These are phyloP conservation scores for Onchidella celtica DNA, from an alignment of 2,888 invertebrate genomes.

Conservation along the genomic window DNA sequence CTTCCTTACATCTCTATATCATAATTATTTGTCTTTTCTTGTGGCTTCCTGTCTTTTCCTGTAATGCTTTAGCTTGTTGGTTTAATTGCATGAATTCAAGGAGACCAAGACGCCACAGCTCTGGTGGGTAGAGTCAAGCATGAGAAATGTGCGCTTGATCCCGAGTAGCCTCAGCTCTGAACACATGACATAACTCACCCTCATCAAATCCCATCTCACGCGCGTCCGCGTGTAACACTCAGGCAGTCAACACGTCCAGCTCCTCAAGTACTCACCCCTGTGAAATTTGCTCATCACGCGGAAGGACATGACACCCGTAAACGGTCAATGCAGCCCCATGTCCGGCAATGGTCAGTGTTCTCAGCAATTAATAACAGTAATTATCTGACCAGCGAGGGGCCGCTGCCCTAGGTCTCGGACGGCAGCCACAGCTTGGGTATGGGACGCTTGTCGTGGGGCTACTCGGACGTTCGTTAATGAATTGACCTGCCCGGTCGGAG, in stretches of 20 bases:
- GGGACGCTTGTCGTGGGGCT: slow-evolving; percentile 16
- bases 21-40: too few species aligned
- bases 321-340: slow-evolving; percentile 2
- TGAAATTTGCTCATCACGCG: slow-evolving; percentile 20
- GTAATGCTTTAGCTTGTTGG: too few species aligned
- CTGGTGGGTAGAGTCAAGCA: too few species aligned
- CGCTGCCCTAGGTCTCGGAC: slow-evolving; percentile 10
- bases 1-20: too few species aligned
- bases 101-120: too few species aligned
- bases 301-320: slow-evolving; percentile 28
- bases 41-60: too few species aligned
- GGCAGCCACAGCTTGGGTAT: not conserved
- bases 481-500: too few species aligned
- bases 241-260: slow-evolving; percentile 1
- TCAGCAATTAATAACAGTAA: slow-evolving; percentile 41
- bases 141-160: not conserved
- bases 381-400: slow-evolving; percentile 28
- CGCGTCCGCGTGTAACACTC: not conserved
- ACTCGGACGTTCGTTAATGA: not conserved
- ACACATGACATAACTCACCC: not conserved
- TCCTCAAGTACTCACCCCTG: not conserved
- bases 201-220: not conserved
- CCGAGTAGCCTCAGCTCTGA: not conserved
- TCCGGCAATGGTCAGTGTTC: not conserved
- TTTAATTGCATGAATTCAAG: too few species aligned